Evolutionary conservation across 2,888 invertebrate genomes (phyloP).

Genomic region (Gastrophysa polygoni): DNA sequence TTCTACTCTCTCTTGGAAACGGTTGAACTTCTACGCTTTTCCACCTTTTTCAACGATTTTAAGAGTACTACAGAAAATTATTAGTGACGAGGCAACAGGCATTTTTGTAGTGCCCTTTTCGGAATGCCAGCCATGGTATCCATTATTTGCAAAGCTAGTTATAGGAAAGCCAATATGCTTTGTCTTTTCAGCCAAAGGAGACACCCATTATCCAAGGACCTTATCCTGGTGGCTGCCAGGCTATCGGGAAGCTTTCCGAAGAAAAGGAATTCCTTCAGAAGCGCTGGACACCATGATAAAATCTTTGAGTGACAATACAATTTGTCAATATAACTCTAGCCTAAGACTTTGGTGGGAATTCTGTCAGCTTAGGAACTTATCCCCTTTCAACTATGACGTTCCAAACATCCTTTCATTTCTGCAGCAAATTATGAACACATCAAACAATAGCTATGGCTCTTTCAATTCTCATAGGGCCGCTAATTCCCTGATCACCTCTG

Average conservation of each 20-base stretch:
- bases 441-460: conserved; percentile 13
- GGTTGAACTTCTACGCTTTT: conserved; percentile 40
- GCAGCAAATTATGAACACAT: neutral
- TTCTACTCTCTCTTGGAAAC: conserved; percentile 38
- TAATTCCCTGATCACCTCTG: conserved; percentile 10
- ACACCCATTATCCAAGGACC: conserved; percentile 19
- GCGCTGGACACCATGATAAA: neutral
- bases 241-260: conserved; percentile 15
- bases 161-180: neutral
- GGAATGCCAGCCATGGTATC: conserved; percentile 44
- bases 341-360: conserved; percentile 18
- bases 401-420: neutral
- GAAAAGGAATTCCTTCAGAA: conserved; percentile 6
- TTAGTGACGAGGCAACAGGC: conserved; percentile 38
- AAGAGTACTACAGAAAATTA: conserved; percentile 42
- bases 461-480: conserved; percentile 22
- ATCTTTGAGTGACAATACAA: conserved; percentile 3
- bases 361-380: conserved; percentile 23
- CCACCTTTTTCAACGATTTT: conserved; percentile 44
- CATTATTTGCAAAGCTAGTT: conserved; percentile 18
- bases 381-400: neutral
- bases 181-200: conserved; percentile 14
- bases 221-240: conserved; percentile 16
- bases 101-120: conserved; percentile 43
- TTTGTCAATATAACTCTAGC: neutral